Evolutionary conservation across 2,888 invertebrate species (phyloP).

Genomic region (Philereme vetulata): DNA sequence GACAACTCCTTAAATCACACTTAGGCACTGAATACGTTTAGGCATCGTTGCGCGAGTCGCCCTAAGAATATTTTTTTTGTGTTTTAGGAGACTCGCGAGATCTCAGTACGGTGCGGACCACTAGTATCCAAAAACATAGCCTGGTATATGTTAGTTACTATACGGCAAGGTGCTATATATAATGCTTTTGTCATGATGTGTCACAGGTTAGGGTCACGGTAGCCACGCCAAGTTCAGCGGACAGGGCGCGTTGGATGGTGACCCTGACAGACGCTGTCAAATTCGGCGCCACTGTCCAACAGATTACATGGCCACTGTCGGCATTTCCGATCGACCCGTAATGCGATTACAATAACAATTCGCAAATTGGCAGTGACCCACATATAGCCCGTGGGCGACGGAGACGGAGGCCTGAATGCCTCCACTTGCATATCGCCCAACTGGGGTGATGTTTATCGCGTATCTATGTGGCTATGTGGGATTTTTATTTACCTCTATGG

Average conservation of each 20-base stretch:
- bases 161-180: constrained; percentile 25
- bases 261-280: constrained; percentile 43
- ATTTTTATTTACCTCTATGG: too few relatives aligned
- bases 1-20: too few relatives aligned
- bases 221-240: constrained; percentile 55
- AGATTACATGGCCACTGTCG: constrained; percentile 10
- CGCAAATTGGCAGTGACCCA: constrained; percentile 70
- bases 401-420: constrained; percentile 45
- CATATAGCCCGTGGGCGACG: constrained; percentile 51
- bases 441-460: too few relatives aligned
- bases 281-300: constrained; percentile 27
- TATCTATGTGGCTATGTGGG: too few relatives aligned
- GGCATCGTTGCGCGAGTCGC: too few relatives aligned
- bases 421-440: constrained; percentile 47
- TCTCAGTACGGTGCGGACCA: too few relatives aligned
- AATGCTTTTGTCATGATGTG: constrained; percentile 32
- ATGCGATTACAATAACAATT: constrained; percentile 65
- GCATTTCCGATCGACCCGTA: constrained; percentile 51
- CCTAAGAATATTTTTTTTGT: too few relatives aligned
- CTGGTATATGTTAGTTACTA: too few relatives aligned
- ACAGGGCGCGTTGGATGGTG: constrained; percentile 56
- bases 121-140: too few relatives aligned
- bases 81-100: too few relatives aligned
- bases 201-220: constrained; percentile 55
- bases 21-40: too few relatives aligned